A percentile compares a stretch with the other conserved stretches of the same genome.
Evolutionary conservation across 2,113 vertebrate species (phyloP).

Genomic region (Gallinago media): DNA sequence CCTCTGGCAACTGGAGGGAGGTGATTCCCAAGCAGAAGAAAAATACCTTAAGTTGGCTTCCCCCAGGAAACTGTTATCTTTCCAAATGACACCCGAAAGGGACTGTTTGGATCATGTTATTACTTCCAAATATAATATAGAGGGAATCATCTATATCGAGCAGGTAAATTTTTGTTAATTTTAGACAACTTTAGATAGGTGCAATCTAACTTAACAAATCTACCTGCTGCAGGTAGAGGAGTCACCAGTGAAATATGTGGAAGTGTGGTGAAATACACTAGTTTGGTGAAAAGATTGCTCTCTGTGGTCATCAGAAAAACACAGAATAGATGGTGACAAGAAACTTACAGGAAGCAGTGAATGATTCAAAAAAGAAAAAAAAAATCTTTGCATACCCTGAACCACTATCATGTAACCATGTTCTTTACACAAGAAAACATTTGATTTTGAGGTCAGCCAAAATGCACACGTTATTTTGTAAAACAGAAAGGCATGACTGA

Average conservation of each 20-base stretch:
- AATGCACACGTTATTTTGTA: background rate
- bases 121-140: background rate
- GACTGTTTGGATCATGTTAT: background rate
- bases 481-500: background rate
- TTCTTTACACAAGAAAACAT: background rate
- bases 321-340: background rate
- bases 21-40: background rate
- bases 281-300: background rate
- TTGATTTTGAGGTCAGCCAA: background rate
- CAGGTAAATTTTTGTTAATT: background rate
- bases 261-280: background rate
- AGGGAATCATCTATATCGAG: background rate
- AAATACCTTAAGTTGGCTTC: background rate
- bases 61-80: background rate
- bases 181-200: background rate
- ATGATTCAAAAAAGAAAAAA: background rate
- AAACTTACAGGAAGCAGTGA: background rate
- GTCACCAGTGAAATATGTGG: background rate
- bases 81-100: background rate
- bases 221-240: background rate
- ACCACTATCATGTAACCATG: fast-evolving
- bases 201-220: background rate
- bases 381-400: background rate
- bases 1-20: background rate
- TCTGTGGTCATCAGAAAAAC: background rate